These are phyloP conservation scores for Pycnomerus fuliginosus DNA, from an alignment of 2,888 invertebrate genomes.

Conservation along the genomic window DNA sequence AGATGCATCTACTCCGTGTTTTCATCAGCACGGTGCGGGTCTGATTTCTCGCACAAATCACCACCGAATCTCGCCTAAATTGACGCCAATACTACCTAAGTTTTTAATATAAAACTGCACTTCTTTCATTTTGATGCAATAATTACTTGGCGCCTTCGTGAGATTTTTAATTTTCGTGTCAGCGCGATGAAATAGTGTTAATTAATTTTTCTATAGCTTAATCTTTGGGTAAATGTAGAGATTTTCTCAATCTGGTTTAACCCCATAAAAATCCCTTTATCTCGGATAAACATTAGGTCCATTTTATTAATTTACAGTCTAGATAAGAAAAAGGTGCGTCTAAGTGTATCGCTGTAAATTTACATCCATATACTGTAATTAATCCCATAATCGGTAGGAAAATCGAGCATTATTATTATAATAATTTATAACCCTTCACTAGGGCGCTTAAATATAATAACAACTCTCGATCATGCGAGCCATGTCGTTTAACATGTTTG, in stretches of 20 bases:
- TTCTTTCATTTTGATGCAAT: no score
- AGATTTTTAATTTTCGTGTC: no score
- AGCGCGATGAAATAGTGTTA: no score
- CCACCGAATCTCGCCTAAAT: no score
- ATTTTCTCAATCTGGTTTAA: slow-evolving; percentile 16
- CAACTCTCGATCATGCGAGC: slow-evolving; percentile 17
- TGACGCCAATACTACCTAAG: no score
- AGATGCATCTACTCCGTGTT: slow-evolving; percentile 36
- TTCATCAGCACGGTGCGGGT: no score
- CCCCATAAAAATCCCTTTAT: slow-evolving; percentile 23
- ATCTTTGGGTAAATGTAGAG: slow-evolving; percentile 9
- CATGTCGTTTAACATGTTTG: slow-evolving; percentile 19
- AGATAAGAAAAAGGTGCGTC: slow-evolving; percentile 14
- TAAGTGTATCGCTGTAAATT: slow-evolving; percentile 6
- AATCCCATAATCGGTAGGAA: slow-evolving; percentile 8
- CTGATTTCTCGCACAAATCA: no score
- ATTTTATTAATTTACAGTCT: slow-evolving; percentile 24
- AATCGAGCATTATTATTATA: slow-evolving; percentile 20
- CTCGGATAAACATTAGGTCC: slow-evolving; percentile 24
- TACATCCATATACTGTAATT: slow-evolving; percentile 11
- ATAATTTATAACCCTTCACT: slow-evolving; percentile 18
- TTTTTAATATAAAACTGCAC: no score
- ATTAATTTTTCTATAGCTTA: no score
- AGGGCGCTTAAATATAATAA: slow-evolving; percentile 11
- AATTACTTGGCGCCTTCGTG: no score